Base-by-base conservation (phyloP, 2,113 vertebrate species). In the Chloroceryle aenea region DNA sequence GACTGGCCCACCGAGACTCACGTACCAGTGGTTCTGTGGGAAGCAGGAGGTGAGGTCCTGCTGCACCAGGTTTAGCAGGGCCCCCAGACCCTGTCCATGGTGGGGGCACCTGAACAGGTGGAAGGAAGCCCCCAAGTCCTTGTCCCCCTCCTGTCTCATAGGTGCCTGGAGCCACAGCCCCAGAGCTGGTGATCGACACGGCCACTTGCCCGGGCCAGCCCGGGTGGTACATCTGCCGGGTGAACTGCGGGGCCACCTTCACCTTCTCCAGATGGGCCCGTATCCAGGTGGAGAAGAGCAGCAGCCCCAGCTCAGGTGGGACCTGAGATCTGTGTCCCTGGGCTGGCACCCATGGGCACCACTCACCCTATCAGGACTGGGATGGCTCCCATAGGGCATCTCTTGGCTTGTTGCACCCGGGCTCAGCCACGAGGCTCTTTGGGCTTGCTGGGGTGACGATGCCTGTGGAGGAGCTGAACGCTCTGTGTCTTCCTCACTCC, bases 1-100 rank as follows among this genome's bases (percentile, higher is more conserved):
- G 0, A 64, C 74, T 0, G 98, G 98, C 29, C 98, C 98, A 0
- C 94, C 96, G 0, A 98, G 98, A 18, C 97, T 99, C 4, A 3
- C 6, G 7, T 99, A 99, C 96, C 99, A 99, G 96, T 99, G 99
- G 98, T 99, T 99, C 97, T 98, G 95, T 26, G 98, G 98, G 77
- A 98, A 97, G 94, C 94, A 79, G 26, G 98, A 99, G 98, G 99
- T 99, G 69, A 93, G 93, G 62, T 10, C 50, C n/a, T 1, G 1
- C 26, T 29, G 71, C 1, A 3, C 58, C 48, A 40, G 1, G 1
- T 0, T 0, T 4, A 59, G 53, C 27, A 32, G 22, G 3, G 9
- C 2, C n/a, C 58, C 40, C 0, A 0, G 25, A 17, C 26, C 29
- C 40, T 22, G 5, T 3, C 63, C 36, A 3, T 13, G 36, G 23